Conservation (phyloP, 2,797 vertebrate genomes). For the Limnodromus scolopaceus region DNA sequence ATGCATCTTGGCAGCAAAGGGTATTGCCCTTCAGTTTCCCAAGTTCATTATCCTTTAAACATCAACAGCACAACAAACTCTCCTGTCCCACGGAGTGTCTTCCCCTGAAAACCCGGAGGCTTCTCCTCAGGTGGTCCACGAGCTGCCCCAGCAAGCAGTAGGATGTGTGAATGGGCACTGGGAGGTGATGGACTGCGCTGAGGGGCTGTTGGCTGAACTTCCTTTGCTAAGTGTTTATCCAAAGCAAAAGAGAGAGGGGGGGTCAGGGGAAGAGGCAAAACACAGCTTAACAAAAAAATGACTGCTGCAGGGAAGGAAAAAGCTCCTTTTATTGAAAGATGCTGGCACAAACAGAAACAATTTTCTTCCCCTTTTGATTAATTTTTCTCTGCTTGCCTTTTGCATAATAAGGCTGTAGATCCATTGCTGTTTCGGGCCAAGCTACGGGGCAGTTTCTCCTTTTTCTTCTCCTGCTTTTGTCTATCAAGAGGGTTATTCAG, state of each 20-base stretch:
- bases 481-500: neutral
- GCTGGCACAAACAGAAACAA: slow-evolving; percentile 35
- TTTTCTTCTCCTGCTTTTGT: neutral
- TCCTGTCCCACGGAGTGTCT: neutral
- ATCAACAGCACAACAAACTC: neutral
- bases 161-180: neutral
- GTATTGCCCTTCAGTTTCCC: neutral
- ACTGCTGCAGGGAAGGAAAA: slow-evolving; percentile 25
- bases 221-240: neutral
- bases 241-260: neutral
- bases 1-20: neutral
- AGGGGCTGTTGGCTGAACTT: neutral
- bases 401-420: neutral
- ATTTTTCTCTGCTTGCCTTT: neutral
- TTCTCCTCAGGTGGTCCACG: neutral
- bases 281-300: neutral
- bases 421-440: neutral
- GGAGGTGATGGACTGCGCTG: neutral
- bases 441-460: neutral
- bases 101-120: neutral
- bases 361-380: slow-evolving; percentile 5
- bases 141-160: neutral
- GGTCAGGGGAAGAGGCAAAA: neutral
- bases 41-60: neutral
- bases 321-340: neutral